Base-by-base conservation (phyloP, 1,140 invertebrate species). In the Aleiodes sp. region DNA sequence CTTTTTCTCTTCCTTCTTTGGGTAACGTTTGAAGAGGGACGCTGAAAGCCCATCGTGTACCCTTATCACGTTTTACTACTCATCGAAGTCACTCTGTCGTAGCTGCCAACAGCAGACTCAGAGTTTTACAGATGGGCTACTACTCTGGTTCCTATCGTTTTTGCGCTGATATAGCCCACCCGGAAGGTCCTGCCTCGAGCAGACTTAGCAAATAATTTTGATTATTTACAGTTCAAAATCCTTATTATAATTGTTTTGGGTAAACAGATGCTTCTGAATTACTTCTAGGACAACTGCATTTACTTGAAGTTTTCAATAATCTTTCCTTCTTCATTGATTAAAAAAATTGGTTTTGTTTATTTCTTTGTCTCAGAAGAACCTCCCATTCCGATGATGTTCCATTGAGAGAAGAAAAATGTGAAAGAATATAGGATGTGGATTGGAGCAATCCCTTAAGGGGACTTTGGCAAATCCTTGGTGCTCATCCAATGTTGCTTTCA, bases 51-150 rank as follows among this genome's bases (percentile, higher is more conserved):
- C 21, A 56, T 56, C 26, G 9, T 12, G 46, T 21, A 56, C 46
- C 46, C 46, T 56, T 56, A 56, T 56, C 46, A 56, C 46, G 46
- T 56, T 56, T 21, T 24, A 56, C 46, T 56, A 56, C 46, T 56
- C 46, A 56, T 56, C 46, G 19, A 56, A 56, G 46, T 56, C 21
- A 24, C 24, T 24, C 21, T 10, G 19, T 43, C n/a, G 39, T 16
- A 43, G 24, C 46, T 56, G 46, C 46, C 46, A 56, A 56, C 46
- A 6, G 9, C 46, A 56, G 46, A 56, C 46, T 12, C 24, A 24
- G 46, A 56, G 19, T 56, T 56, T 56, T 56, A 56, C 46, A 56
- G 46, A 56, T 56, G 46, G 46, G 21, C 24, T 56, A 56, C 19
- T 56, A 26, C 10, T 10, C 31, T 33, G 31, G 19, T 26, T 12